These are phyloP conservation scores for Amblyteles armatorius DNA, from an alignment of 2,888 invertebrate genomes.

Conservation along the genomic window DNA sequence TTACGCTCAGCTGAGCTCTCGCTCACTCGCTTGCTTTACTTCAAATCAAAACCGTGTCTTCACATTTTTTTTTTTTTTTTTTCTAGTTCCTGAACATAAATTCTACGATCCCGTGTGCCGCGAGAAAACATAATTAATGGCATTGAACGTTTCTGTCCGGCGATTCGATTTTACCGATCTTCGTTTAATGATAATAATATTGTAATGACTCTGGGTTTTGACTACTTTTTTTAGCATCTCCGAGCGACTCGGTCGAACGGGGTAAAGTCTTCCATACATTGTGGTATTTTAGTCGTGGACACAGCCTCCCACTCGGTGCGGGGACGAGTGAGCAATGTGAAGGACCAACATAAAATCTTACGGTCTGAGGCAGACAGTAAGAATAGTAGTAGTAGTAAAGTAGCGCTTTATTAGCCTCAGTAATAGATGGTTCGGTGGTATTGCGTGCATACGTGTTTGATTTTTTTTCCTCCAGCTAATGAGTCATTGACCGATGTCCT, in stretches of 20 bases:
- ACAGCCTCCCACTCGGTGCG: not conserved
- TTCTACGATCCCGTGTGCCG: not conserved
- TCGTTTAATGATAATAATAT: not conserved
- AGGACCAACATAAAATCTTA: not conserved
- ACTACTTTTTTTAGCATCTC: not conserved
- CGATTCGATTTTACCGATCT: not conserved
- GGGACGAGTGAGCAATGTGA: not conserved
- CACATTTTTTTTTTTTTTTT: not conserved
- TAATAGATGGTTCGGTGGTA: no score
- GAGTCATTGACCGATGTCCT: no score
- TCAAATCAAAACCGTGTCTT: conserved; percentile 27
- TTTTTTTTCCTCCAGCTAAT: no score
- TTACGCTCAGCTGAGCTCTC: conserved; percentile 38
- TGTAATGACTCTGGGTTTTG: not conserved
- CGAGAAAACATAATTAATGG: conserved; percentile 26
- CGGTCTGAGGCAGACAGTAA: not conserved
- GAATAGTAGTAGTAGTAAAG: no score
- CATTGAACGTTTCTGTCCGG: conserved; percentile 3
- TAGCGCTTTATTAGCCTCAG: no score
- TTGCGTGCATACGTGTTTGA: no score
- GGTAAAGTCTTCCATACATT: not conserved
- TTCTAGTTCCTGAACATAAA: conserved; percentile 34
- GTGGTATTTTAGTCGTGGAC: not conserved
- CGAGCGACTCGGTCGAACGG: not conserved
- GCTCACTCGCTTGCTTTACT: conserved; percentile 55